Percentiles rank a stretch among this genome's conserved stretches.
Conservation (phyloP, 2,113 vertebrate species). For the Xerus inauris region DNA sequence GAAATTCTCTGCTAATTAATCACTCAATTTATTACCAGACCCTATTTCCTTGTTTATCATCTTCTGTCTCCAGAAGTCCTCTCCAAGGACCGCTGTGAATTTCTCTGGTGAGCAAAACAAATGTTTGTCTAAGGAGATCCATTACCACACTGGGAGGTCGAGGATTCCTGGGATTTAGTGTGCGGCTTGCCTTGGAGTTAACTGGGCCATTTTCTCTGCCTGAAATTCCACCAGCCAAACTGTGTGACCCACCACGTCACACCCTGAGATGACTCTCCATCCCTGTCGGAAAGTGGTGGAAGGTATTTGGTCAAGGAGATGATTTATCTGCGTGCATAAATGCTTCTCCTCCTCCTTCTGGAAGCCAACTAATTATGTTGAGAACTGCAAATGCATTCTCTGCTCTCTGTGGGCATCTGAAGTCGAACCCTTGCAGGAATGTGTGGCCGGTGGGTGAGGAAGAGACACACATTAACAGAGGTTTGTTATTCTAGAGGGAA, state of each 20-base stretch:
- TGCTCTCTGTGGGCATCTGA: slow-evolving; percentile 50
- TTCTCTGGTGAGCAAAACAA: slow-evolving; percentile 56
- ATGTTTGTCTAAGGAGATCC: slow-evolving; percentile 66
- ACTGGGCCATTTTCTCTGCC: neutral
- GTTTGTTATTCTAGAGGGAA: slow-evolving; percentile 60
- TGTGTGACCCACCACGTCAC: neutral
- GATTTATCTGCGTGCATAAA: slow-evolving; percentile 56
- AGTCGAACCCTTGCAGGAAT: slow-evolving; percentile 10
- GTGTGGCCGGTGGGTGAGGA: neutral
- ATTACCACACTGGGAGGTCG: slow-evolving; percentile 40
- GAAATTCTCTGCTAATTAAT: slow-evolving; percentile 65
- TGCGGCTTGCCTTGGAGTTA: slow-evolving; percentile 5
- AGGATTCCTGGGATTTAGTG: slow-evolving; percentile 55
- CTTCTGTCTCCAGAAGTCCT: slow-evolving; percentile 50
- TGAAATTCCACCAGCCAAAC: neutral
- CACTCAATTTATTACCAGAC: slow-evolving; percentile 7
- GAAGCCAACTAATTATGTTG: slow-evolving; percentile 46
- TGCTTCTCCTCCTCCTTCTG: slow-evolving; percentile 26
- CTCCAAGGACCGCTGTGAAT: slow-evolving; percentile 37
- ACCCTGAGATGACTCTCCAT: slow-evolving; percentile 13
- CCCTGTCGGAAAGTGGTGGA: slow-evolving; percentile 34
- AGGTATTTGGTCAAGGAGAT: slow-evolving; percentile 40
- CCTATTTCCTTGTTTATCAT: slow-evolving; percentile 27
- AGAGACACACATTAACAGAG: slow-evolving; percentile 58
- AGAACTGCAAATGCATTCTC: slow-evolving; percentile 52